Evolutionary conservation across 2,113 vertebrate species (phyloP).

Genomic region (Colius striatus): DNA sequence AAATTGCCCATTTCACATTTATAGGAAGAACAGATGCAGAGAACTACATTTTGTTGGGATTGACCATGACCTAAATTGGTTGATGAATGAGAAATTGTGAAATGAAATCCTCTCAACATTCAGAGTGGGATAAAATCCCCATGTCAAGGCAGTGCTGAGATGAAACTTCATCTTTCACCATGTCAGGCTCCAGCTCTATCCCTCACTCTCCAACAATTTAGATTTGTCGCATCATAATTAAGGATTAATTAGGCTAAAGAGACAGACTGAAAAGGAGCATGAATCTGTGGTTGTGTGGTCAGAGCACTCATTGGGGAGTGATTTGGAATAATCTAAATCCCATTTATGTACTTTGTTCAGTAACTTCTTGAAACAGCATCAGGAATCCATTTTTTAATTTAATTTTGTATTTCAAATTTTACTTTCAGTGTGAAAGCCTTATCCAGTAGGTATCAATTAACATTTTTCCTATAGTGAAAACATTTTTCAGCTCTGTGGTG

Average conservation of each 20-base stretch:
- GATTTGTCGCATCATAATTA: background rate
- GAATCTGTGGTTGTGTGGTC: background rate
- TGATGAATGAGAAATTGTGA: background rate
- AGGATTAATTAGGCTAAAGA: background rate
- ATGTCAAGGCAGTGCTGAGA: background rate
- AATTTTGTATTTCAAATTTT: background rate
- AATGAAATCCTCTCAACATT: background rate
- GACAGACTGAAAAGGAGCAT: background rate
- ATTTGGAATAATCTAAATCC: background rate
- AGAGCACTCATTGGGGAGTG: background rate
- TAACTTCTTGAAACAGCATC: background rate
- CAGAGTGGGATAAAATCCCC: background rate
- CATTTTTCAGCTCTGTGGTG: background rate
- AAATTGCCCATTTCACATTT: background rate
- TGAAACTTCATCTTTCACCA: background rate
- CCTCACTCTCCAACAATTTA: background rate
- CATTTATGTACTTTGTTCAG: background rate
- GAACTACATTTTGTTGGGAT: background rate
- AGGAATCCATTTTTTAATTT: background rate
- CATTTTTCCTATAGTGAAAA: background rate
- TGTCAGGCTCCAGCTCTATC: background rate
- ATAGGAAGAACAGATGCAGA: background rate
- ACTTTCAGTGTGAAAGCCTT: background rate
- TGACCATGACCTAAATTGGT: background rate
- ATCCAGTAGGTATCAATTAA: background rate